Percentiles rank a stretch among this genome's conserved stretches.
phyloP scores from a whole-genome alignment of 2,888 invertebrate genomes.

The Eupithecia exiguata region DNA sequence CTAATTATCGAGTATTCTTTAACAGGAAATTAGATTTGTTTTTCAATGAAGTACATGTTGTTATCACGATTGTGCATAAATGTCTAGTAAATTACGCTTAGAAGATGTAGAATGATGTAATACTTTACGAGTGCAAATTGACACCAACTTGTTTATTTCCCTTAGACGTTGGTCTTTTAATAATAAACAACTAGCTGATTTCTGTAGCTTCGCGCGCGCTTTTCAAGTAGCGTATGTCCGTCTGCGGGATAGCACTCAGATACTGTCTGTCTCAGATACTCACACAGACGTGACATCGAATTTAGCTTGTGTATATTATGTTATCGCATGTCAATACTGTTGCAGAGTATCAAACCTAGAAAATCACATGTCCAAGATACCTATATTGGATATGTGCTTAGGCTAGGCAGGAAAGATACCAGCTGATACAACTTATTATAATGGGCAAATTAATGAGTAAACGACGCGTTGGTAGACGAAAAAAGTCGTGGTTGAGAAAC shows the following conservation, averaged over 20 bases:
- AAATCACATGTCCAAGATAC: too few species aligned
- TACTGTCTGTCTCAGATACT: too few species aligned
- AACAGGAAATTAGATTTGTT: slow-evolving; percentile 39
- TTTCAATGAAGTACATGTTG: slow-evolving; percentile 17
- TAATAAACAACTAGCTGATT: not conserved
- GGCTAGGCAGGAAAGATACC: too few species aligned
- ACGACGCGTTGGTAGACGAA: too few species aligned
- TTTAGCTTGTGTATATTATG: too few species aligned
- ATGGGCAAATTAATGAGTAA: too few species aligned
- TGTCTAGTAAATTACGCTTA: slow-evolving; percentile 2
- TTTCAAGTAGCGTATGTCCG: not conserved
- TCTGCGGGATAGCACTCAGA: not conserved
- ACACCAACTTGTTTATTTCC: not conserved
- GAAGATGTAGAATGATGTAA: slow-evolving; percentile 6
- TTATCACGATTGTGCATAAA: slow-evolving; percentile 31
- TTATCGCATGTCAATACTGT: too few species aligned
- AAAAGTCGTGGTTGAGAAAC: too few species aligned
- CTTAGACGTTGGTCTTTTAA: not conserved
- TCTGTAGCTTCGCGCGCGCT: not conserved
- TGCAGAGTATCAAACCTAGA: too few species aligned
- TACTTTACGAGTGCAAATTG: not conserved
- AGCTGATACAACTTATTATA: too few species aligned
- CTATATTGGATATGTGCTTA: too few species aligned
- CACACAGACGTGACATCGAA: too few species aligned
- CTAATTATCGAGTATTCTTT: slow-evolving; percentile 37